Evolutionary conservation across 2,888 invertebrate species (phyloP), one percentile per base, ranked within the genome.

Genomic region (Meteorus colon): DNA sequence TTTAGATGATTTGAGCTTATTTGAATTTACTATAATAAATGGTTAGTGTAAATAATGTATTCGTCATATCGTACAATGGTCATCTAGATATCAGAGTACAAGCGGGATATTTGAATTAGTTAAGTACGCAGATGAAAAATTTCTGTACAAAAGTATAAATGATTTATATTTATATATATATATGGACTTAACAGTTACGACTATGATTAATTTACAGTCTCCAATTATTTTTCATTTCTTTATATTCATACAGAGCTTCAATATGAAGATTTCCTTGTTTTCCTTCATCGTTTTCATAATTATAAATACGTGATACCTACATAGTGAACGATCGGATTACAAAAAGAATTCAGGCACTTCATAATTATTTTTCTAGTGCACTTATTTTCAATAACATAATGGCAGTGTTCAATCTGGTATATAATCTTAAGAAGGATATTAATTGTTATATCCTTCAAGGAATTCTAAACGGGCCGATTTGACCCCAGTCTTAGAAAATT

Each of bases 391-490:
- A 77, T 68, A 71, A 48, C 77, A 74, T 51, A 62, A 86, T 86
- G 87, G 87, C 87, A 87, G 87, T 87, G 86, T 79, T 81, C 79
- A 81, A 81, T 84, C 85, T 86, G 87, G 86, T 86, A 84, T 80
- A 70, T n/a, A 75, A 71, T 70, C 71, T 75, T 82, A 80, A 82
- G 81, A 81, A 83, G 80, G 68, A 78, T 81, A 82, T 63, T 84
- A 8, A 19, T 55, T 8, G 19, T 6, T 24, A 19, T 10, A 55
- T 55, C 80, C 67, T 80, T 76, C 81, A 78, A 48, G 72, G 63
- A 55, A 70, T 81, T 72, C 81, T 84, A 83, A 81, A 80, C 75
- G 83, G 83, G 80, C 81, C 82, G 67, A 79, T 73, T 59, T 65
- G 84, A 79, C 82, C 83, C 85, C 86, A 86, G 86, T 86, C 86